A percentile compares a stretch with the other conserved stretches of the same genome.
These are phyloP conservation scores for Platyscelio sp. DNA, from an alignment of 2,888 invertebrate genomes.

Conservation along the genomic window DNA sequence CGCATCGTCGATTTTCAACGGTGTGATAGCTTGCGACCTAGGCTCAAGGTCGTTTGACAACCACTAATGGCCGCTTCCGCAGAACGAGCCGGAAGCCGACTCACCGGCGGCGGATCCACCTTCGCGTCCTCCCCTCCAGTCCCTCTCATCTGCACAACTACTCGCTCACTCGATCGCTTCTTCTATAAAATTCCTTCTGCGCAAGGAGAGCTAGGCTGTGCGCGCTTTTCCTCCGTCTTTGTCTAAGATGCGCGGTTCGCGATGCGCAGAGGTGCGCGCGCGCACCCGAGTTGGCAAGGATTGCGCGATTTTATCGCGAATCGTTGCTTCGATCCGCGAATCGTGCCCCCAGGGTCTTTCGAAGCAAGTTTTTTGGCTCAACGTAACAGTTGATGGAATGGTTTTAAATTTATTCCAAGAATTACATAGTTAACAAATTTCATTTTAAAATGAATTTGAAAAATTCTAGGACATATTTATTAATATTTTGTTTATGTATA, in stretches of 20 bases:
- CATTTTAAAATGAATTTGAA: too few relatives aligned
- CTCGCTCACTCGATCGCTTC: conserved; percentile 16
- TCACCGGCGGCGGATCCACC: conserved; percentile 58
- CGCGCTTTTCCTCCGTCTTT: conserved; percentile 41
- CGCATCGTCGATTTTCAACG: conserved; percentile 49
- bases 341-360: conserved; percentile 19
- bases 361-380: not conserved
- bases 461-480: too few relatives aligned
- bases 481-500: too few relatives aligned
- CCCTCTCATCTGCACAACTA: not conserved
- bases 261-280: conserved; percentile 27
- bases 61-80: conserved; percentile 63
- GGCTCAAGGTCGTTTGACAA: conserved; percentile 70
- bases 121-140: conserved; percentile 33
- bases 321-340: conserved; percentile 38
- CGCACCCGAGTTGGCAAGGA: conserved; percentile 7
- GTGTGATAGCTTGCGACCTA: conserved; percentile 60
- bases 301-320: conserved; percentile 43
- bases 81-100: conserved; percentile 58
- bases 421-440: too few relatives aligned
- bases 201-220: too few relatives aligned
- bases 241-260: conserved; percentile 27
- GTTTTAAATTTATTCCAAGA: not conserved
- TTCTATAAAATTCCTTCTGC: conserved; percentile 41
- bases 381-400: not conserved